These are phyloP conservation scores for Ia io DNA, from an alignment of 2,113 vertebrate species.

Conservation along the genomic window DNA sequence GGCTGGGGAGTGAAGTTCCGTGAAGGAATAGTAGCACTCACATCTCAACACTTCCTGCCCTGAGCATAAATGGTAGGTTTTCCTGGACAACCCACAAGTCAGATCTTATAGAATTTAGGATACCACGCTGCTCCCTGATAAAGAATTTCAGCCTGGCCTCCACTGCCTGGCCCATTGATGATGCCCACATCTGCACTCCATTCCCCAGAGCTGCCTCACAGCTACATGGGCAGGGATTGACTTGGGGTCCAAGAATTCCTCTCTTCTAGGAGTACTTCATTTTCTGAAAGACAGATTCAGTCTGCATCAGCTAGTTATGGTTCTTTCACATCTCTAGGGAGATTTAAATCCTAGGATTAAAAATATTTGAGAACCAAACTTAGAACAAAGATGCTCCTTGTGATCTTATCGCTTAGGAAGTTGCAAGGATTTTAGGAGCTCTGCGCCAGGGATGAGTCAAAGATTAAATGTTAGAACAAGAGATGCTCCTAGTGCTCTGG, in stretches of 20 bases:
- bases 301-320: background rate
- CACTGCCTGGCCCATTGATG: accelerated
- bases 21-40: background rate
- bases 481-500: too few species aligned
- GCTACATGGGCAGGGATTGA: background rate
- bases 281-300: background rate
- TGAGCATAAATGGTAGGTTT: background rate
- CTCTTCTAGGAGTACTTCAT: background rate
- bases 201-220: background rate
- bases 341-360: background rate
- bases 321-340: background rate
- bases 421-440: background rate
- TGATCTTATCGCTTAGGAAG: background rate
- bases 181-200: accelerated
- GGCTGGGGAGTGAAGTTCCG: background rate
- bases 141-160: background rate
- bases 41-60: background rate
- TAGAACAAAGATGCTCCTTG: background rate
- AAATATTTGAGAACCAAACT: background rate
- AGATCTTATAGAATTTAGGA: background rate
- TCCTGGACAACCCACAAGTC: background rate
- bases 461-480: background rate
- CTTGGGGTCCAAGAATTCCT: background rate
- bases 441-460: background rate
- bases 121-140: background rate